phyloP scores from a whole-genome alignment of 2,888 invertebrate species.

The Taenaris catops region DNA sequence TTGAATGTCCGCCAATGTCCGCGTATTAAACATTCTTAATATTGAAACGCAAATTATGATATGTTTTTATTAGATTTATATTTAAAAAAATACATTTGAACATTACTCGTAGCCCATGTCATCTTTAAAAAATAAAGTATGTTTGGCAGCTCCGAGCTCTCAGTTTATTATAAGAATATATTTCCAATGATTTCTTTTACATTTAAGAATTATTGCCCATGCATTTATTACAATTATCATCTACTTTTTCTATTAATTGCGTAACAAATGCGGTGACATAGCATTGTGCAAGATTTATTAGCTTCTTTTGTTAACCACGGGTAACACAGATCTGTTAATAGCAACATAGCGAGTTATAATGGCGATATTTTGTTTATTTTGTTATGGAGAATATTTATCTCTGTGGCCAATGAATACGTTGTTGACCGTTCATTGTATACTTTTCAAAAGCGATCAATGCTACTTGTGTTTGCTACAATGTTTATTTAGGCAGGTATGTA shows the following conservation, averaged over 20 bases:
- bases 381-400: slow-evolving; percentile 48
- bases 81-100: too few species aligned
- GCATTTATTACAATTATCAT: slow-evolving; percentile 27
- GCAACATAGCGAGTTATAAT: slow-evolving; percentile 32
- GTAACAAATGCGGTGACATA: slow-evolving; percentile 67
- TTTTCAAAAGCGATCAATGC: slow-evolving; percentile 32
- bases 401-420: slow-evolving; percentile 20
- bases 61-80: too few species aligned
- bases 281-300: slow-evolving; percentile 68
- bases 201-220: slow-evolving; percentile 13
- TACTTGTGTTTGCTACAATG: slow-evolving; percentile 9
- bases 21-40: too few species aligned
- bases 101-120: too few species aligned
- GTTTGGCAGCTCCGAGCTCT: too few species aligned
- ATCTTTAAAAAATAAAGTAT: too few species aligned
- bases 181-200: slow-evolving; percentile 2
- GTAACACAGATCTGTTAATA: slow-evolving; percentile 36
- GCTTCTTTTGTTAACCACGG: slow-evolving; percentile 50
- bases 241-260: slow-evolving; percentile 58
- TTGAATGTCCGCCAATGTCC: too few species aligned
- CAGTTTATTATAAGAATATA: too few species aligned
- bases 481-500: too few species aligned
- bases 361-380: slow-evolving; percentile 60
- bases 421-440: slow-evolving; percentile 19
- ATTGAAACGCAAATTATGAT: too few species aligned